A percentile compares a stretch with the other conserved stretches of the same genome.
Evolutionary conservation across 2,797 vertebrate genomes (phyloP).

Genomic region (Danio jaintianensis): DNA sequence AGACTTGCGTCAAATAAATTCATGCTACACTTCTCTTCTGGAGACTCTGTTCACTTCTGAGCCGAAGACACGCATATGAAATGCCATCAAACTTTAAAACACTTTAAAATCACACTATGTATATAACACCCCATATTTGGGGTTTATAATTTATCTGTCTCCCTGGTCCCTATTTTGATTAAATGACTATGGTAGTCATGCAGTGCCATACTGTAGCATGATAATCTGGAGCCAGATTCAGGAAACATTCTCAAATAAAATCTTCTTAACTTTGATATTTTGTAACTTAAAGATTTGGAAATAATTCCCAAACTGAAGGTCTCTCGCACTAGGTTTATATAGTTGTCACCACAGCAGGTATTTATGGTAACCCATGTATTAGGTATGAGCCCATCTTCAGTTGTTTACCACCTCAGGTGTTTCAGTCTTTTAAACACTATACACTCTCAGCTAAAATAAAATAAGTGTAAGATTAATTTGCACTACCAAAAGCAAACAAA

Average conservation of each 20-base stretch:
- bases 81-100: not conserved
- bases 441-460: not conserved
- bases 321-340: not conserved
- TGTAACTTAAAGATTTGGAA: not conserved
- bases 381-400: not conserved
- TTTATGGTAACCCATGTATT: not conserved
- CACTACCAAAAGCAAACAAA: no score
- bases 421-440: not conserved
- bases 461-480: no score
- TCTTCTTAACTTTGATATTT: not conserved
- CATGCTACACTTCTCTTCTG: conserved; percentile 29
- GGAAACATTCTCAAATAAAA: not conserved
- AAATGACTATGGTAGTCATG: not conserved
- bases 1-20: conserved; percentile 46
- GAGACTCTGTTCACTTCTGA: conserved; percentile 20
- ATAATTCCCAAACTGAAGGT: not conserved
- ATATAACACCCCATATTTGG: no score
- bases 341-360: not conserved
- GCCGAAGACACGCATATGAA: not conserved
- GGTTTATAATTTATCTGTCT: no score
- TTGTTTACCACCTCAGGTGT: not conserved
- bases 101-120: no score
- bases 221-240: not conserved
- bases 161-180: not conserved
- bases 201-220: not conserved